phyloP scores from a whole-genome alignment of 2,797 vertebrate species.

The Brotula barbata region DNA sequence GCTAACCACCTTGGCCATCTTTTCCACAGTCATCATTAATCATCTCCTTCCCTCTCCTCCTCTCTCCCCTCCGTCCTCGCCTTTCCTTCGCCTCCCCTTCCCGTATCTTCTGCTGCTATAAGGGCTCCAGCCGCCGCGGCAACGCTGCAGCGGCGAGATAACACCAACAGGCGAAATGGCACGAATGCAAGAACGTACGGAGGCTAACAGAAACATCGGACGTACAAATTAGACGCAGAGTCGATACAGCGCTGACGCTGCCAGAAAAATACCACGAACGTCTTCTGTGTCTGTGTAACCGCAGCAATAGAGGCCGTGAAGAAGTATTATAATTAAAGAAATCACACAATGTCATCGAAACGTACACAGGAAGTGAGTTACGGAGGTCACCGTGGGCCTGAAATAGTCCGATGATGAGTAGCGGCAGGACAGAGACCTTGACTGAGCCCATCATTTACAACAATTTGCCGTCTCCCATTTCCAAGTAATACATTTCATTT shows the following conservation, averaged over 20 bases:
- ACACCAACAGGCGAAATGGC: constrained; percentile 50
- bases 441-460: not conserved
- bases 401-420: constrained; percentile 1
- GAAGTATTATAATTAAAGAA: constrained; percentile 5
- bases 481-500: not conserved
- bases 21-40: constrained; percentile 71
- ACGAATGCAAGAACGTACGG: constrained; percentile 30
- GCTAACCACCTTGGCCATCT: constrained; percentile 76
- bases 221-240: constrained; percentile 34
- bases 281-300: not conserved
- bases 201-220: constrained; percentile 45
- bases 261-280: constrained; percentile 13
- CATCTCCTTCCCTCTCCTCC: constrained; percentile 52
- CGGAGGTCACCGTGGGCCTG: constrained; percentile 1
- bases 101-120: constrained; percentile 34
- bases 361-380: not conserved
- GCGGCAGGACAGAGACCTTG: not conserved
- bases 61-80: constrained; percentile 24
- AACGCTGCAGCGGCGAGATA: constrained; percentile 67
- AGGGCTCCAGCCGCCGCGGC: constrained; percentile 40
- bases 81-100: constrained; percentile 42
- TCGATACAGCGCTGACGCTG: constrained; percentile 15
- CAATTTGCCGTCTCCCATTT: constrained; percentile 5
- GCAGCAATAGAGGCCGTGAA: not conserved
- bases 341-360: not conserved